Evolutionary conservation across 2,797 vertebrate genomes (phyloP).

Genomic region (Stomatorhinus walkeri): DNA sequence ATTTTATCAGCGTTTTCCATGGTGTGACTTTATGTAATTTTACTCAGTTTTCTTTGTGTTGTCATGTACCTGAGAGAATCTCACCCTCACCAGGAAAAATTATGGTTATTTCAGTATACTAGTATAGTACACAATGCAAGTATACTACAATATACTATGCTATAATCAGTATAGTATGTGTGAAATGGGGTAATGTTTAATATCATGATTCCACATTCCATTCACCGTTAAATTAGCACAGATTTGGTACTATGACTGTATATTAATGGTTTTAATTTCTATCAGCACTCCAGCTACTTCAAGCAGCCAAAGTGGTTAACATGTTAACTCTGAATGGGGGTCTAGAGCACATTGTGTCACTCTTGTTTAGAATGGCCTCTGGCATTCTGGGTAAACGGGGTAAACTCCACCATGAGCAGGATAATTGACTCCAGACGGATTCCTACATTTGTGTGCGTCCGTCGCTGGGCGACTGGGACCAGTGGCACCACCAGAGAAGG

Average conservation of each 20-base stretch:
- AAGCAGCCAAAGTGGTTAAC: constrained; percentile 4
- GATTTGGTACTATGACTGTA: background rate
- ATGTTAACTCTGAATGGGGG: background rate
- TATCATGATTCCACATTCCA: background rate
- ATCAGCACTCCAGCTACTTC: background rate
- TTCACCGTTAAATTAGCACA: background rate
- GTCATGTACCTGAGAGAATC: background rate
- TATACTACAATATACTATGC: too few relatives aligned
- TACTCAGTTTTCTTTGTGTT: background rate
- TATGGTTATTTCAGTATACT: background rate
- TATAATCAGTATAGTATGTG: background rate
- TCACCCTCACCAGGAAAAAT: background rate
- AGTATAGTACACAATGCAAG: background rate
- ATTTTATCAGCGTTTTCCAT: background rate
- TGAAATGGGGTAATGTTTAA: background rate
- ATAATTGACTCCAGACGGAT: constrained; percentile 65
- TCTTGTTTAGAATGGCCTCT: constrained; percentile 41
- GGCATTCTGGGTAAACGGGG: constrained; percentile 32
- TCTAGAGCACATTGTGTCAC: constrained; percentile 23
- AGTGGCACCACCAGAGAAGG: constrained; percentile 44
- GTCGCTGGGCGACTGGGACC: constrained; percentile 54
- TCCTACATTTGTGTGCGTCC: constrained; percentile 53
- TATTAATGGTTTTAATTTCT: background rate
- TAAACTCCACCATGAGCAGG: constrained; percentile 45
- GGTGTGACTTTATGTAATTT: background rate